Conservation (phyloP, 2,797 vertebrate species). For the Sebastes cheni region DNA sequence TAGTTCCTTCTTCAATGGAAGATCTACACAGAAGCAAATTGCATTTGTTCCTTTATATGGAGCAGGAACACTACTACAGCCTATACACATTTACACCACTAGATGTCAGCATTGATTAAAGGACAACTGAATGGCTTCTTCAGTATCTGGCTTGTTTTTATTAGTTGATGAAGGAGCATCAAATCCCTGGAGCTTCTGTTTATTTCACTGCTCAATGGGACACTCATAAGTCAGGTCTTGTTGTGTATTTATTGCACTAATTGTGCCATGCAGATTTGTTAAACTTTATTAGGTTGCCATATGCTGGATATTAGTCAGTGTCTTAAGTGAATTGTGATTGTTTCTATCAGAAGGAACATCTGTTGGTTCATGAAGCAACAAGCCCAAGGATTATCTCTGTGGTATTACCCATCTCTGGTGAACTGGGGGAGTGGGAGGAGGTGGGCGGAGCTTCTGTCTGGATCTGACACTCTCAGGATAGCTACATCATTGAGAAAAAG, state of each 20-base stretch:
- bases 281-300: slow-evolving; percentile 37
- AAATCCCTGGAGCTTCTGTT: slow-evolving; percentile 4
- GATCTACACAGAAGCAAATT: not conserved
- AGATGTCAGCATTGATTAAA: slow-evolving; percentile 73
- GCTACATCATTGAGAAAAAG: slow-evolving; percentile 49
- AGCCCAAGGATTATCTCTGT: slow-evolving; percentile 19
- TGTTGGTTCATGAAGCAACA: slow-evolving; percentile 39
- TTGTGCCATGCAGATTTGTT: slow-evolving; percentile 27
- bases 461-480: slow-evolving; percentile 28
- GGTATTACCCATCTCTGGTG: slow-evolving; percentile 31
- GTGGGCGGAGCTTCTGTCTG: slow-evolving; percentile 15
- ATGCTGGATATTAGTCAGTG: slow-evolving; percentile 41
- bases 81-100: slow-evolving; percentile 49
- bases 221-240: slow-evolving; percentile 24
- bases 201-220: slow-evolving; percentile 6
- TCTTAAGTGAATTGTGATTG: slow-evolving; percentile 35
- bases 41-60: not conserved
- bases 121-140: not conserved
- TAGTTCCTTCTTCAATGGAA: not conserved
- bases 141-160: not conserved
- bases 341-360: slow-evolving; percentile 52
- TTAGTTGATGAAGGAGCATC: not conserved
- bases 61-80: not conserved
- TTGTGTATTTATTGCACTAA: slow-evolving; percentile 37
- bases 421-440: not conserved